Evolutionary conservation across 2,888 invertebrate genomes (phyloP).

Genomic region (Poecilus cupreus): DNA sequence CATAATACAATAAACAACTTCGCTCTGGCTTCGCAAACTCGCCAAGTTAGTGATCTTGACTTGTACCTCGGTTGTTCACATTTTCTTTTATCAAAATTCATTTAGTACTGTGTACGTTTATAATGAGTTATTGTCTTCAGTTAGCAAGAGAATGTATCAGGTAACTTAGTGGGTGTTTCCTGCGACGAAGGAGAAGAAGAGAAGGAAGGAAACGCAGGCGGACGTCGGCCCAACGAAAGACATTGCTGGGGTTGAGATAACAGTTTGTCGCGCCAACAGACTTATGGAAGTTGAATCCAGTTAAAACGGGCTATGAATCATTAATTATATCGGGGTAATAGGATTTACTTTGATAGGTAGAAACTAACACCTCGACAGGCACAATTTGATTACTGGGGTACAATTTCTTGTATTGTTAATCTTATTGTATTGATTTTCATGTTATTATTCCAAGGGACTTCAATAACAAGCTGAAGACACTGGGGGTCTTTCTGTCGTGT

Average conservation of each 20-base stretch:
- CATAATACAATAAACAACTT: neutral
- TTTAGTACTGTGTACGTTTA: neutral
- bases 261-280: constrained; percentile 33
- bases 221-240: neutral
- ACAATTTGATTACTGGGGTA: constrained; percentile 17
- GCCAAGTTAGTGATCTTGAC: neutral
- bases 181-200: constrained; percentile 27
- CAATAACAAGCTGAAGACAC: too few species aligned
- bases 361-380: constrained; percentile 17
- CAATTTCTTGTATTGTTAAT: neutral
- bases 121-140: constrained; percentile 40
- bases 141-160: constrained; percentile 42
- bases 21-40: neutral
- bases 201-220: constrained; percentile 5
- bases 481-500: too few species aligned
- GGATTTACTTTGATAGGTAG: constrained; percentile 20
- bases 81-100: neutral
- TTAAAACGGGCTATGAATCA: constrained; percentile 33
- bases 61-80: neutral
- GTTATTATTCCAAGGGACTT: neutral
- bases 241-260: constrained; percentile 10
- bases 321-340: constrained; percentile 47
- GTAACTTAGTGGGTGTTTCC: constrained; percentile 41
- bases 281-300: constrained; percentile 10
- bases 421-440: constrained; percentile 8